Conservation (phyloP, 2,888 invertebrate genomes). For the Agrochola lota region DNA sequence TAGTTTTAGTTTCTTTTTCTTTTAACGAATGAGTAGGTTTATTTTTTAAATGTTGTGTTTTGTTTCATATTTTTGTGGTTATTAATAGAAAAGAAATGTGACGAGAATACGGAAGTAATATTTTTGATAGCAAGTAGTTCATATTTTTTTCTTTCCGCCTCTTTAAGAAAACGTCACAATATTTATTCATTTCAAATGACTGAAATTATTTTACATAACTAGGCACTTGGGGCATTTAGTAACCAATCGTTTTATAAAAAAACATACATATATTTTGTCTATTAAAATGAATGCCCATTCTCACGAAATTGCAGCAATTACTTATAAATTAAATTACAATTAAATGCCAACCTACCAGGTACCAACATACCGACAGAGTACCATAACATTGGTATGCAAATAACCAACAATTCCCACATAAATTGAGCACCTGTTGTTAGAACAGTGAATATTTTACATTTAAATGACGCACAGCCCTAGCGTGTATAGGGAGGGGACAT, state of each 20-base stretch:
- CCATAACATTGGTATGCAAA: conserved; percentile 74
- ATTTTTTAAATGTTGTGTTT: not conserved
- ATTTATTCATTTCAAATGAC: not conserved
- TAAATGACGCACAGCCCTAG: conserved; percentile 69
- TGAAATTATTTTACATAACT: not conserved
- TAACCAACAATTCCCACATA: conserved; percentile 82
- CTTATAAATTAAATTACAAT: conserved; percentile 21
- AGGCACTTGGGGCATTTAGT: not conserved
- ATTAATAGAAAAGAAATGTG: not conserved
- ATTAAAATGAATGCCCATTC: not conserved
- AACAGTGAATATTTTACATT: conserved; percentile 58
- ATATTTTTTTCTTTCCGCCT: not conserved
- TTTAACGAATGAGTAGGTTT: not conserved
- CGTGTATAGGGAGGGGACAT: conserved; percentile 12
- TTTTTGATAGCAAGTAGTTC: not conserved
- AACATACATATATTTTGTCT: not conserved
- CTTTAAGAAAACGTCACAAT: not conserved
- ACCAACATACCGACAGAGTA: conserved; percentile 28
- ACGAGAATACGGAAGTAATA: not conserved
- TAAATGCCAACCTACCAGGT: conserved; percentile 1
- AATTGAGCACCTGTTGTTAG: conserved; percentile 83
- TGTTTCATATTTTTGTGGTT: not conserved
- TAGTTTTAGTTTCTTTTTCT: not conserved
- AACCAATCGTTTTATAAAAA: not conserved
- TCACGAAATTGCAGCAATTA: conserved; percentile 9